Conservation (phyloP, 2,113 vertebrate genomes). For the Calyptomena viridis region DNA sequence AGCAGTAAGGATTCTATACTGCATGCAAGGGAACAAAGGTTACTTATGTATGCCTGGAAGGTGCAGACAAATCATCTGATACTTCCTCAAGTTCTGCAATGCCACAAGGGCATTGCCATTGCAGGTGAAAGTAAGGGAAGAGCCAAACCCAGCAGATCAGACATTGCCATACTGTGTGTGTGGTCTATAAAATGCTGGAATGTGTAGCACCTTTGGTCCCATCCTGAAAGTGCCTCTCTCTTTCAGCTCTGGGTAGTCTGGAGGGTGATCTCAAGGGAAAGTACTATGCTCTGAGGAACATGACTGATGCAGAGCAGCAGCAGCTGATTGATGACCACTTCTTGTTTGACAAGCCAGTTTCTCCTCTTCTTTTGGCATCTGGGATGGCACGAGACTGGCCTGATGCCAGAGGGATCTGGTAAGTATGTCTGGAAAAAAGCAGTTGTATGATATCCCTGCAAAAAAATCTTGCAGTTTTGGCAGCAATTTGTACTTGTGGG, state of each 20-base stretch:
- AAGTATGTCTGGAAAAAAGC: conserved; percentile 6
- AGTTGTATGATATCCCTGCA: background rate
- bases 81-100: background rate
- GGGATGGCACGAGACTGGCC: conserved; percentile 97
- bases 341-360: conserved; percentile 96
- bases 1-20: background rate
- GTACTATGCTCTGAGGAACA: conserved; percentile 93
- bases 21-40: background rate
- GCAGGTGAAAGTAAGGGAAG: conserved; percentile 15
- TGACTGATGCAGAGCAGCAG: conserved; percentile 93
- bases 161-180: background rate
- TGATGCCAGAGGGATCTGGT: conserved; percentile 95
- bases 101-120: background rate
- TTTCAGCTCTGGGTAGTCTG: conserved; percentile 78
- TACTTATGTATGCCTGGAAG: background rate
- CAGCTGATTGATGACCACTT: conserved; percentile 98
- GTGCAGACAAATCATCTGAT: conserved; percentile 21
- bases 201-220: background rate
- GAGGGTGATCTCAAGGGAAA: conserved; percentile 91
- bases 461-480: background rate
- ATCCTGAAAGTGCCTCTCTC: background rate
- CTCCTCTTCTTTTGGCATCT: conserved; percentile 91
- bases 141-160: background rate
- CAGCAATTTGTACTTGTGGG: background rate
- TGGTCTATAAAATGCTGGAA: background rate